Percentiles rank a stretch among this genome's conserved stretches.
These are phyloP conservation scores for Triplophysa rosa DNA, from an alignment of 2,113 vertebrate species.

Conservation along the genomic window DNA sequence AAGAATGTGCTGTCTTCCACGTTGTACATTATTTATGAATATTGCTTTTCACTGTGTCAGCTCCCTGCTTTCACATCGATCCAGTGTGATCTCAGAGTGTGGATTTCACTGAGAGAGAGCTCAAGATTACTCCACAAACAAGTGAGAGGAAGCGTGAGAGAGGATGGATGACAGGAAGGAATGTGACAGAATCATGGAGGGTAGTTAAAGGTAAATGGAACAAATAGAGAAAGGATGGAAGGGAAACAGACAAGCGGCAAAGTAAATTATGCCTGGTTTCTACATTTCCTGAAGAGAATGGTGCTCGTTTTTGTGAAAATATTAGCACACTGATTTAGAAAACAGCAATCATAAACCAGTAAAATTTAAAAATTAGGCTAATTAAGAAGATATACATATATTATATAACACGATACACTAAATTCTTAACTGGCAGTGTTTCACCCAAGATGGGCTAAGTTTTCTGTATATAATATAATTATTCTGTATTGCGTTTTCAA, in stretches of 20 bases:
- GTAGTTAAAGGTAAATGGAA: neutral
- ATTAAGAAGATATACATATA: no score
- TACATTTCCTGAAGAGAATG: no score
- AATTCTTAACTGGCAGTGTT: no score
- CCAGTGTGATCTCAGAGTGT: constrained; percentile 56
- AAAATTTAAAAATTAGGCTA: no score
- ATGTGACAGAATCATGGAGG: neutral
- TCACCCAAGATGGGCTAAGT: no score
- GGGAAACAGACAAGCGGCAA: no score
- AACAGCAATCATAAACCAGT: no score
- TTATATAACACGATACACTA: no score
- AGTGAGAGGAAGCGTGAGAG: neutral
- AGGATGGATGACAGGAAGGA: neutral
- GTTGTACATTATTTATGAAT: constrained; percentile 86
- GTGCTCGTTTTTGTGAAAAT: no score
- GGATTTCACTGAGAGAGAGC: constrained; percentile 41
- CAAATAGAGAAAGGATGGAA: neutral
- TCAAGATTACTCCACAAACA: neutral
- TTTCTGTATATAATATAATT: no score
- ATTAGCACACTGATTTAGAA: no score
- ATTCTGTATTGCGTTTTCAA: neutral
- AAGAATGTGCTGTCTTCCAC: constrained; percentile 51
- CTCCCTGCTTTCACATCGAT: constrained; percentile 82
- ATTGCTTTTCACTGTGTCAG: constrained; percentile 80
- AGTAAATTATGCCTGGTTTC: no score